Evolutionary conservation across 2,113 vertebrate genomes (phyloP), one percentile per base, ranked within the genome.

Genomic region (Hirundichthys speculiger): DNA sequence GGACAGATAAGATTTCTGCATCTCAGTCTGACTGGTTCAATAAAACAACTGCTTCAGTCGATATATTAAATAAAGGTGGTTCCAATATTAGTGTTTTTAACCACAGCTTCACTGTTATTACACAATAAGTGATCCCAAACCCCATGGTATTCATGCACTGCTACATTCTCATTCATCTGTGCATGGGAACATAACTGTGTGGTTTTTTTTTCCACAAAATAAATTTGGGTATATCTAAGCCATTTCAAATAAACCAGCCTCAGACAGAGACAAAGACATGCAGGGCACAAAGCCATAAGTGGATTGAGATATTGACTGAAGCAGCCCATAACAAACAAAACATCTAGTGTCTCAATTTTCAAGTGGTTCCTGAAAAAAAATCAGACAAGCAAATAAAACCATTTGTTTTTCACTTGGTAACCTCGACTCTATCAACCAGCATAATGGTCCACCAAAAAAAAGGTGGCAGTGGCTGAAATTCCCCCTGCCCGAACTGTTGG

Each of bases 321-420:
- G 65, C 42, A 60, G 51, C 59, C 52, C 25, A 73, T 65, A 64
- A 74, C 74, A 80, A 79, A 77, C 69, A 72, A 75, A 83, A 73
- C 67, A 73, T 81, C 56, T 52, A 73, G 64, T 41, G 79, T 86
- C 79, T 88, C 53, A 46, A 81, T 81, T 81, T 83, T 62, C 55
- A 76, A 78, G 77, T 59, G 68, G 61, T 63, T 79, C 83, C 77
- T 70, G 70, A 79, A 86, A 73, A 84, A 84, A 86, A 84, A 86
- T 80, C 64, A 69, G 51, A 59, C 72, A 70, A 76, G 53, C 73
- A 85, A 85, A 86, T 77, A 84, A 68, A 74, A 41, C 21, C 48
- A 60, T 71, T 79, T 83, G 64, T 73, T 82, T 77, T 78, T 75
- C 62, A 54, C 25, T 72, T 24, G 3, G 40, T 48, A 69, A 45